These are phyloP conservation scores for Ahaetulla prasina DNA, from an alignment of 2,113 vertebrate genomes.

Conservation along the genomic window DNA sequence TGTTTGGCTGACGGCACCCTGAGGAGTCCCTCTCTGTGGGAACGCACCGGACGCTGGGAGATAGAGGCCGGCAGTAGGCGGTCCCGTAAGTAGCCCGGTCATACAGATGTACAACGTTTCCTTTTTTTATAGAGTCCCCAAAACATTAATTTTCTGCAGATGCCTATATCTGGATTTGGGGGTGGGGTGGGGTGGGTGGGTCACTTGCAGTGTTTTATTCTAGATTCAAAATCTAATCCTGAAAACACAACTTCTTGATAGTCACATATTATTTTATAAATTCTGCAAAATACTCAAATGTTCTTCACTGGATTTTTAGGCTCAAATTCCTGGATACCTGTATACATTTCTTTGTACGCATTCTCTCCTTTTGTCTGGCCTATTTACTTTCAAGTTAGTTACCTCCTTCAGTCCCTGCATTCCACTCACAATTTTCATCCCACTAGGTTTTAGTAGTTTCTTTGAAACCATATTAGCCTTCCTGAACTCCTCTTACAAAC, in stretches of 20 bases:
- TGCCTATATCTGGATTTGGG: background rate
- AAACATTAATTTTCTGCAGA: background rate
- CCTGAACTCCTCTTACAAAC: background rate
- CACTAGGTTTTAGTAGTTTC: background rate
- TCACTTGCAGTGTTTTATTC: background rate
- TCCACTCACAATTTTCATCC: background rate
- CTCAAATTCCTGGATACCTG: background rate
- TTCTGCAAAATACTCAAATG: background rate
- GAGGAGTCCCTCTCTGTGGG: too few species aligned
- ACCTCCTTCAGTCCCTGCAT: background rate
- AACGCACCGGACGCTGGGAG: too few species aligned
- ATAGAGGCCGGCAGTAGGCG: too few species aligned
- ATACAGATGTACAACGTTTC: background rate
- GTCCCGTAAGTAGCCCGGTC: too few species aligned
- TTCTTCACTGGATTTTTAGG: background rate
- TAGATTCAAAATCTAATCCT: background rate
- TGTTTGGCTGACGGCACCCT: too few species aligned
- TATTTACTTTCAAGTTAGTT: background rate
- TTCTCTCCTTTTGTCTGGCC: background rate
- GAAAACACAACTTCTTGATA: background rate
- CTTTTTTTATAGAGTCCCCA: background rate
- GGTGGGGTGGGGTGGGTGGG: too few species aligned
- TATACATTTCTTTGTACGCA: background rate
- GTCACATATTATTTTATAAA: background rate
- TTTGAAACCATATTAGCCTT: background rate